Evolutionary conservation across 1,140 invertebrate species (phyloP), one percentile per base, ranked within the genome.

Genomic region (Pemphigus obesinymphae): DNA sequence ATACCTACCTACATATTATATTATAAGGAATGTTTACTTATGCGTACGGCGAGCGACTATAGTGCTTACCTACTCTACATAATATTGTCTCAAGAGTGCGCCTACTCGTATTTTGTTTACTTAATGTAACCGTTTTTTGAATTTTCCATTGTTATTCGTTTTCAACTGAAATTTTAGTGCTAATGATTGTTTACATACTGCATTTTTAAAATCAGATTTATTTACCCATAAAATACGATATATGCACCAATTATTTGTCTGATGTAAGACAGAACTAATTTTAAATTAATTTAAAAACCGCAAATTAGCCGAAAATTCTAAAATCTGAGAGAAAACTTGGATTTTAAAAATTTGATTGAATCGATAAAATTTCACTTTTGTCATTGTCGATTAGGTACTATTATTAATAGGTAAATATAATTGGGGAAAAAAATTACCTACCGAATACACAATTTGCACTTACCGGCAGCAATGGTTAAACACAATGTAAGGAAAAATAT

Each of bases 141-240:
- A 63, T 15, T 53, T 53, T 20, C 20, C 15, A 53, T 45, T 45
- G 13, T 45, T 26, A 17, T 72, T 29, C 15, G 15, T 45, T 48
- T 48, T 70, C 2, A 29, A 72, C 40, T 20, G 66, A 70, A 0
- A 10, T 70, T 45, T 26, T 15, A 34, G 2, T 11, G 5, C 34
- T 68, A 68, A 68, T 40, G 63, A 68, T 23, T 68, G 63, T 68
- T 68, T 68, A 40, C 63, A 23, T n/a, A n/a, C n/a, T n/a, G n/a
- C n/a, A n/a, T n/a, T 43, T 68, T 40, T 40, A 0, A 68, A 37
- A 68, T 8, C 63, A 68, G 8, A 40, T 68, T 68, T 68, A 43
- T 40, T 53, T 4, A 40, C 34, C 37, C 34, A n/a, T 40, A 40
- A 66, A 68, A 68, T 68, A 40, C 1, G n/a, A 23, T 11, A n/a